Evolutionary conservation across 2,888 invertebrate genomes (phyloP), one percentile per base, ranked within the genome.

Genomic region (Amaurobius ferox): DNA sequence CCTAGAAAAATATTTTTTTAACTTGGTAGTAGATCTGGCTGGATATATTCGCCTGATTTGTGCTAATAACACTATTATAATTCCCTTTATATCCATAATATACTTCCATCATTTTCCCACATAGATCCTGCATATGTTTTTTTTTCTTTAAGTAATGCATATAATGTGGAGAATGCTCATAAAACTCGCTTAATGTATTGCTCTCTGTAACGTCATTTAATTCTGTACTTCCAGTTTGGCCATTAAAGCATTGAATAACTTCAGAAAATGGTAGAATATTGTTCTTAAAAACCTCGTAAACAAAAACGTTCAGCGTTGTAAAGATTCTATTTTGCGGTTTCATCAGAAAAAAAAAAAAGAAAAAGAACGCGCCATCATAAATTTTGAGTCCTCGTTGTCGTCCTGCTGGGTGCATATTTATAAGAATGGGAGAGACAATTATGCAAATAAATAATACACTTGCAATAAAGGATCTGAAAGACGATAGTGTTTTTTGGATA

Each of bases 371-470:
- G 35, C 5, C 5, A 35, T 35, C 35, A 35, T 35, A 35, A 35
- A 35, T 35, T 35, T 35, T 35, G n/a, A n/a, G n/a, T 9, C 35
- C 35, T 35, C 35, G 5, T 9, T 35, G 35, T 35, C 6, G n/a
- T n/a, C 9, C 9, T 35, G 9, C 35, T 35, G 35, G 6, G 35
- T 35, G 35, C 35, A 35, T 35, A 35, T 35, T 35, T 7, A 35
- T 7, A 35, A 5, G 35, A 35, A 35, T 7, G n/a, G n/a, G n/a
- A n/a, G 35, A 9, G 6, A 35, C 9, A 55, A 55, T 55, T 55
- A 55, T 55, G 55, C 23, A 55, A 55, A 55, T 64, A n/a, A 64
- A 64, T n/a, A 64, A 16, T 44, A n/a, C n/a, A 44, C 44, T 9
- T 44, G 44, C n/a, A 44, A 44, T 44, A 55, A 55, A 23, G 16